These are phyloP conservation scores for Strix occidentalis DNA, from an alignment of 2,797 vertebrate genomes.

Conservation along the genomic window DNA sequence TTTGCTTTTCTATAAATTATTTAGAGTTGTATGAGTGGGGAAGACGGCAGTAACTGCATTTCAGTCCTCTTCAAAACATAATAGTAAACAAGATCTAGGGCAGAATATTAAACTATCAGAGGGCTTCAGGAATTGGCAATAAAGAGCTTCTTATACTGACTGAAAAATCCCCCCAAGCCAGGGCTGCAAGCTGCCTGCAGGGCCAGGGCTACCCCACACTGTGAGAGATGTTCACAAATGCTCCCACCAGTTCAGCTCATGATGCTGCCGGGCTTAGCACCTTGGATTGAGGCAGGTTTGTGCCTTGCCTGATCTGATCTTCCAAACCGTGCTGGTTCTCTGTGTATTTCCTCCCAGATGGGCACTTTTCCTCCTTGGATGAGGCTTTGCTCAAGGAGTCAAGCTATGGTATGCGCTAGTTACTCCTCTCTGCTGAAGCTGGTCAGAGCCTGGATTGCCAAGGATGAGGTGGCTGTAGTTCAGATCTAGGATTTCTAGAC, in stretches of 20 bases:
- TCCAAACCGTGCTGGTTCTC: not conserved
- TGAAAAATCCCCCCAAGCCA: not conserved
- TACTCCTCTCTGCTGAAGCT: not conserved
- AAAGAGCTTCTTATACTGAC: not conserved
- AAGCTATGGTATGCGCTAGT: not conserved
- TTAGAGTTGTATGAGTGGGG: conserved; percentile 42
- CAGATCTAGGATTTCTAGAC: not conserved
- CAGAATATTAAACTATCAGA: conserved; percentile 59
- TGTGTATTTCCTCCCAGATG: not conserved
- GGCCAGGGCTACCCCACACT: not conserved
- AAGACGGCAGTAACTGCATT: conserved; percentile 62
- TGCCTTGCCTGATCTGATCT: not conserved
- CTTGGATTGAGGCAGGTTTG: not conserved
- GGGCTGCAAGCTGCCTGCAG: not conserved
- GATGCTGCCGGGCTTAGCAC: not conserved
- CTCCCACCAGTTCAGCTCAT: not conserved
- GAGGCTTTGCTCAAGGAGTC: not conserved
- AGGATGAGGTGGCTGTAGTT: not conserved
- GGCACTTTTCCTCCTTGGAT: not conserved
- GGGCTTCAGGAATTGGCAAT: conserved; percentile 1
- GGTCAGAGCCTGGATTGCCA: not conserved
- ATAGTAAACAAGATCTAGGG: conserved; percentile 61
- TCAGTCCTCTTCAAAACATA: conserved; percentile 56
- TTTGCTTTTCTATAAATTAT: conserved; percentile 69
- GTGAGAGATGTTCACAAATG: not conserved